Evolutionary conservation across 92 coral and sea anemone species (phyloP).

Genomic region (Phymanthus crucifer): DNA sequence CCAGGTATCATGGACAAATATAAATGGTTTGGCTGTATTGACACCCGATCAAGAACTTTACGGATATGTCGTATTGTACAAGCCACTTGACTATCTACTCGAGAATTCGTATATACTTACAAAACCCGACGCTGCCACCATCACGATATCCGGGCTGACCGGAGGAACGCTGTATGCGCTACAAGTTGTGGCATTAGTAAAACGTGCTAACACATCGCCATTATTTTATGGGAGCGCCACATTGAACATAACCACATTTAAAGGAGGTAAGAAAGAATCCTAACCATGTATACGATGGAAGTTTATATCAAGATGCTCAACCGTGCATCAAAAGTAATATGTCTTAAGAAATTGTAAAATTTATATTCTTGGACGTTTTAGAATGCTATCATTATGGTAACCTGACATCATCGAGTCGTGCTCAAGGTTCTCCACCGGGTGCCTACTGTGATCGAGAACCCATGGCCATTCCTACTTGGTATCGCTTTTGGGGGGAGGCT

Average conservation of each 20-base stretch:
- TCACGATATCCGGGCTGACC: neutral
- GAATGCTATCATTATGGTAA: neutral
- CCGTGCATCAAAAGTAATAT: too few relatives aligned
- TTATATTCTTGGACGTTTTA: neutral
- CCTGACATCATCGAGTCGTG: neutral
- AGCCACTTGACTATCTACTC: neutral
- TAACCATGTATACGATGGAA: too few relatives aligned
- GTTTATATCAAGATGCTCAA: too few relatives aligned
- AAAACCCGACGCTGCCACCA: neutral
- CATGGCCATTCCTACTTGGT: constrained; percentile 10
- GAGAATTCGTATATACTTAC: neutral
- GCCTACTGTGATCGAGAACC: neutral
- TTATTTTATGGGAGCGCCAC: neutral
- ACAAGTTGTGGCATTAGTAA: neutral
- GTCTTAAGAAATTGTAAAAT: too few relatives aligned
- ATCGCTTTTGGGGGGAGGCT: constrained; percentile 26
- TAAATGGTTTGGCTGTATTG: neutral
- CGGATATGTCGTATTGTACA: neutral
- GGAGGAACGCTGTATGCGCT: neutral
- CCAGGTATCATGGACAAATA: neutral
- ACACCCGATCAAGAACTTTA: neutral
- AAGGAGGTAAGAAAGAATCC: neutral
- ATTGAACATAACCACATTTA: neutral
- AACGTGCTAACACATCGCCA: neutral
- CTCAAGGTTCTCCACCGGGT: neutral